Evolutionary conservation across 1,140 invertebrate genomes (phyloP), one percentile per base, ranked within the genome.

Genomic region (Neoseiulus cucumeris): DNA sequence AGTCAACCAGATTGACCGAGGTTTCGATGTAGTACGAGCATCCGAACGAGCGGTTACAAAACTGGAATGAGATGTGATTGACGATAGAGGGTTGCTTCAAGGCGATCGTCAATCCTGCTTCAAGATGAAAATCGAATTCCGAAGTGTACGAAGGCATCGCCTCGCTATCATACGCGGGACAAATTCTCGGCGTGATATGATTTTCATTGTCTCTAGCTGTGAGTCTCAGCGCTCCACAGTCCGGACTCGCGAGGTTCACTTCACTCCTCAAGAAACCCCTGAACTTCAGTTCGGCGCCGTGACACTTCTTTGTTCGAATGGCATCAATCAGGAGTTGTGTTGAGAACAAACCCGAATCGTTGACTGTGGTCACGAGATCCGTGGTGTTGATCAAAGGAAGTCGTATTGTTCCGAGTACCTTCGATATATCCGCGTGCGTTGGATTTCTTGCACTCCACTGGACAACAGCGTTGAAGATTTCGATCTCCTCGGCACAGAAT

Each of bases 1-100:
- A 98, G 75, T 95, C 87, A 76, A 88, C 87, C 75, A 91, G 85
- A 81, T 98, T 89, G 78, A 95, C 88, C 0, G 91, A 96, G 14
- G 95, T 87, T 76, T 98, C 92, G 67, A 98, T 85, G 72, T 85
- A 96, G 76, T 98, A 98, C 0, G 90, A 93, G 78, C 97, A 97
- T 1, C 91, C 91, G 67, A 12, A 2, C 17, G 84, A 81, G 76
- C 97, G 93, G 70, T 84, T 79, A 91, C 92, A 96, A 0, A 98
- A 78, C 55, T 96, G 78, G 80, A 97, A 83, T 70, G 84, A 83
- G 55, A 97, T 83, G 72, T 93, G 86, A 80, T 98, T 98, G 68
- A 98, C 83, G 72, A 97, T 95, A 73, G n/a, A n/a, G n/a, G n/a
- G n/a, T n/a, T n/a, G n/a, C n/a, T n/a, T n/a, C n/a, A n/a, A n/a